Conservation (phyloP, 2,888 invertebrate genomes). For the Lasioglossum pauxillum region DNA sequence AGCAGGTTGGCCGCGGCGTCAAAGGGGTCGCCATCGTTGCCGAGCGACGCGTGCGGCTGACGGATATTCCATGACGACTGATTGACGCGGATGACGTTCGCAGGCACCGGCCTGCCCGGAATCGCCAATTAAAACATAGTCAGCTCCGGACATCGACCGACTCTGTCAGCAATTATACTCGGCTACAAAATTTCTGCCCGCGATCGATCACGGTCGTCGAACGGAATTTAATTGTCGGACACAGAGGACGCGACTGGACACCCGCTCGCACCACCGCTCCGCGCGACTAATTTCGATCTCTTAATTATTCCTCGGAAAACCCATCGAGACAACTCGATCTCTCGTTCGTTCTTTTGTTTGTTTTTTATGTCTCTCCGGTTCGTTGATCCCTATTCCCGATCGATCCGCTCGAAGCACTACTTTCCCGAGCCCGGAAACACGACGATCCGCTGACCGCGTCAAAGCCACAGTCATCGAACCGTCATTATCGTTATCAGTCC, state of each 20-base stretch:
- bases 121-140: conserved; percentile 32
- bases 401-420: neutral
- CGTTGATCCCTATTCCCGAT: conserved; percentile 10
- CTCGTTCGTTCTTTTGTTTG: neutral
- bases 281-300: conserved; percentile 50
- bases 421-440: neutral
- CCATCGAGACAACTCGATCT: neutral
- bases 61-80: conserved; percentile 43
- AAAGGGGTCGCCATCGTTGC: neutral
- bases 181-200: conserved; percentile 11
- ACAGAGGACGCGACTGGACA: neutral
- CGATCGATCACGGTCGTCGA: conserved; percentile 12
- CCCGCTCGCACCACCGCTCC: neutral
- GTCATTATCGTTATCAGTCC: conserved; percentile 38
- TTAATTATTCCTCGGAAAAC: conserved; percentile 55
- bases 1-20: neutral
- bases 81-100: conserved; percentile 22
- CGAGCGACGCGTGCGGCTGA: conserved; percentile 5
- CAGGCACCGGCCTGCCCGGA: neutral
- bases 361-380: neutral
- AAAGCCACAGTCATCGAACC: conserved; percentile 19
- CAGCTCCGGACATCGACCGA: neutral
- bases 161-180: neutral
- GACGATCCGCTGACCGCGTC: neutral
- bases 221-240: neutral